Conservation (phyloP, 2,113 vertebrate species). For the Pipa parva region DNA sequence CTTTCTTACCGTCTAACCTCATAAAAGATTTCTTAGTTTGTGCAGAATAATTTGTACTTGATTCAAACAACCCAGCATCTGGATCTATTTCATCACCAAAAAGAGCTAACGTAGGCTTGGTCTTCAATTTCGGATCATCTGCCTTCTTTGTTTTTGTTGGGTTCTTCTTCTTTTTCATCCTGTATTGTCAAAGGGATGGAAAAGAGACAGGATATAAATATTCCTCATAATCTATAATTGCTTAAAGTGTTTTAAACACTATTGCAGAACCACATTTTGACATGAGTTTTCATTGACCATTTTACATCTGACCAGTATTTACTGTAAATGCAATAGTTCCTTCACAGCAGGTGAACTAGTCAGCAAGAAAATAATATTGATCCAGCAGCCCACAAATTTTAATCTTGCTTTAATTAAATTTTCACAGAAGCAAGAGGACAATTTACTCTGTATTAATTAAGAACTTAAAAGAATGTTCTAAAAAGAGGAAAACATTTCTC, state of each 20-base stretch:
- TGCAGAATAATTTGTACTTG: constrained; percentile 32
- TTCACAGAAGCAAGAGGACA: neutral
- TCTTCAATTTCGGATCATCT: constrained; percentile 23
- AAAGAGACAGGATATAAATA: too few species aligned
- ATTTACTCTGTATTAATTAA: neutral
- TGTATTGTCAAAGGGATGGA: neutral
- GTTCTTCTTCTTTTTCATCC: constrained; percentile 63
- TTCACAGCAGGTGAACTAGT: too few species aligned
- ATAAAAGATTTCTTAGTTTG: constrained; percentile 29
- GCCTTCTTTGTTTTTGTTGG: constrained; percentile 12
- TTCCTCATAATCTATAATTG: too few species aligned
- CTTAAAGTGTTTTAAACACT: too few species aligned
- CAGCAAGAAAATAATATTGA: too few species aligned
- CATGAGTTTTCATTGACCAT: too few species aligned
- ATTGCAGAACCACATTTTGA: too few species aligned
- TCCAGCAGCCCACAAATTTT: neutral
- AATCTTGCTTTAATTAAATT: constrained; percentile 31
- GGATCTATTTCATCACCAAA: constrained; percentile 66
- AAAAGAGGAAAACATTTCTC: neutral
- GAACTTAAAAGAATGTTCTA: neutral
- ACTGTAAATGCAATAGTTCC: too few species aligned
- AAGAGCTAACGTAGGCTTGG: constrained; percentile 55
- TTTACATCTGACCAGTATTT: too few species aligned
- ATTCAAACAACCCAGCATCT: constrained; percentile 60
- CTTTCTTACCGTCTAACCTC: constrained; percentile 53